Evolutionary conservation across 2,888 invertebrate species (phyloP).

Genomic region (Craniophora ligustri): DNA sequence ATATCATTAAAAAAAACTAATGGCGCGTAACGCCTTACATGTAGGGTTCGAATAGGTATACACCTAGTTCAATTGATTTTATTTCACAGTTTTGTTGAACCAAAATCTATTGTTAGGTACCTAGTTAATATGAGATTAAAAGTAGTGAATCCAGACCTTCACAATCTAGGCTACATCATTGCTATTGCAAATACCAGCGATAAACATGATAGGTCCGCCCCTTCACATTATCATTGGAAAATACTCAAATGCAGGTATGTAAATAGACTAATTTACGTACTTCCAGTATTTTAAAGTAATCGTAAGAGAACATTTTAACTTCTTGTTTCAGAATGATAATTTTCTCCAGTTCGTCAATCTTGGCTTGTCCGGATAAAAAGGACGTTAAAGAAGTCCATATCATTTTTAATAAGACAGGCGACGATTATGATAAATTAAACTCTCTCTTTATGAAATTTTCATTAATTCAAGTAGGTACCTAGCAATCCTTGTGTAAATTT

Average conservation of each 20-base stretch:
- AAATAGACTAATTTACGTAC: background rate
- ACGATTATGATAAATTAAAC: constrained; percentile 76
- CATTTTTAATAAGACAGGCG: constrained; percentile 74
- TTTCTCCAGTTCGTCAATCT: constrained; percentile 79
- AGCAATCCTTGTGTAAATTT: background rate
- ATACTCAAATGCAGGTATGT: constrained; percentile 81
- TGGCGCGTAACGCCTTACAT: no score
- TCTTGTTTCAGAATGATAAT: constrained; percentile 77
- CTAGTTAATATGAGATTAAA: constrained; percentile 62
- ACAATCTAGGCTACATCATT: constrained; percentile 71
- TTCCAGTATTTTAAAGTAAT: no score
- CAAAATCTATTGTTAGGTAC: background rate
- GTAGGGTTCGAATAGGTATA: no score
- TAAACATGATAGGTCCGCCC: constrained; percentile 83
- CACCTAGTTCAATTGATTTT: no score
- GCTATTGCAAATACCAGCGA: constrained; percentile 77
- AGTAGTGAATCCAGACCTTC: constrained; percentile 79
- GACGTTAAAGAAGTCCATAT: constrained; percentile 78
- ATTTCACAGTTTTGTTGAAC: no score
- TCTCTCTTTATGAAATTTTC: constrained; percentile 78
- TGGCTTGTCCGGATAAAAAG: constrained; percentile 79
- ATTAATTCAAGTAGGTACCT: constrained; percentile 69
- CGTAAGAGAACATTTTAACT: background rate
- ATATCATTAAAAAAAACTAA: no score
- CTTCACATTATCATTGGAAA: constrained; percentile 85